A percentile compares a stretch with the other conserved stretches of the same genome.
Conservation (phyloP, 2,797 vertebrate genomes). For the Melopsittacus undulatus region DNA sequence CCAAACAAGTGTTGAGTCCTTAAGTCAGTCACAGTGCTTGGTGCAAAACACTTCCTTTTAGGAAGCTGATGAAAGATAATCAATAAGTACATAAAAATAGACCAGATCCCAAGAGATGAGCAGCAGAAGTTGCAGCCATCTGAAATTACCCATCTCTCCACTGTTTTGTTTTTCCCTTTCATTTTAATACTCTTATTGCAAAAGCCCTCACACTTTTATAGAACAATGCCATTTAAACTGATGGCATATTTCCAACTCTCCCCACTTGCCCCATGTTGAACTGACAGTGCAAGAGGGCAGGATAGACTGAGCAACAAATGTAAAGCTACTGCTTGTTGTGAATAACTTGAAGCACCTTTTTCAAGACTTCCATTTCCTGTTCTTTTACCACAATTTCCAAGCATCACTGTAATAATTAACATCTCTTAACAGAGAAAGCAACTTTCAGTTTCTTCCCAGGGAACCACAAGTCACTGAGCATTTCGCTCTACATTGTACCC, state of each 20-base stretch:
- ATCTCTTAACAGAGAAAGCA: neutral
- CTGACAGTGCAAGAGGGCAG: neutral
- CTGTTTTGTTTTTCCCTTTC: neutral
- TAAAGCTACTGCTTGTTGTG: neutral
- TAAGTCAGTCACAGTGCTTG: neutral
- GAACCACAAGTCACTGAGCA: neutral
- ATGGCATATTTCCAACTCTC: neutral
- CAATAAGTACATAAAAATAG: neutral
- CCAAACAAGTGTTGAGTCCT: neutral
- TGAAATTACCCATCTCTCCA: neutral
- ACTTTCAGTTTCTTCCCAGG: neutral
- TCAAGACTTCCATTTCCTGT: neutral
- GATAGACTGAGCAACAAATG: neutral
- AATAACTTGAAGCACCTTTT: neutral
- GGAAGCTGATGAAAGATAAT: neutral
- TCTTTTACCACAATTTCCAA: neutral
- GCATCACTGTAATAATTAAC: neutral
- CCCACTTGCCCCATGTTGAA: neutral
- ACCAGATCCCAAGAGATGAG: neutral
- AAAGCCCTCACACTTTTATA: neutral
- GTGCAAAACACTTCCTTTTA: neutral
- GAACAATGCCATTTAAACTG: neutral
- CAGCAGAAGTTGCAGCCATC: neutral
- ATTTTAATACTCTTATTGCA: neutral
- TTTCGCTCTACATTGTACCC: neutral